Conservation (phyloP, 2,888 invertebrate species). For the Andrena haemorrhoa region DNA sequence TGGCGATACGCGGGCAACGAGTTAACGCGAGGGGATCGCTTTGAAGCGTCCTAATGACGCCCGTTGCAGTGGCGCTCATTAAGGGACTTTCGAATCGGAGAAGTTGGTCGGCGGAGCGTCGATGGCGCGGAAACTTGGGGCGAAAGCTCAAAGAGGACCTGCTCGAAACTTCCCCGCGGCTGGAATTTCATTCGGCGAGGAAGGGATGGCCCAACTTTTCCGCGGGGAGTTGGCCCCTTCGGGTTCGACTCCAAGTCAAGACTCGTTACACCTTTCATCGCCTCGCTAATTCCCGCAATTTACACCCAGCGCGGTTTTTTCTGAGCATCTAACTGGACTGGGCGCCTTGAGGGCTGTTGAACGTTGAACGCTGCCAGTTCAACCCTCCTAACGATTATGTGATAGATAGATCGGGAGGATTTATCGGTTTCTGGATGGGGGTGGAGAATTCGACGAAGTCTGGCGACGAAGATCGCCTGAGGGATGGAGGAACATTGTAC, state of each 20-base stretch:
- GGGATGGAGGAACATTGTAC: too few species aligned
- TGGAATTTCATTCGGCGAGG: constrained; percentile 32
- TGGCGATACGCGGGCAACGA: background rate
- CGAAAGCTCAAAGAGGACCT: constrained; percentile 29
- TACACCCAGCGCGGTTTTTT: constrained; percentile 14
- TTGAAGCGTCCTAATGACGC: constrained; percentile 15
- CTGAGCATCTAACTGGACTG: background rate
- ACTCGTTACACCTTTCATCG: constrained; percentile 27
- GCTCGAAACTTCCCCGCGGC: constrained; percentile 22
- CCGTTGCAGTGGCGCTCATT: constrained; percentile 36
- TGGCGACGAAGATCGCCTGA: too few species aligned
- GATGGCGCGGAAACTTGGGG: constrained; percentile 37
- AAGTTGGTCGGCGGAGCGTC: constrained; percentile 7
- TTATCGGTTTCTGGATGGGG: background rate
- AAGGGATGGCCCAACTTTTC: constrained; percentile 11
- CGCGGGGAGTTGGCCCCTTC: background rate
- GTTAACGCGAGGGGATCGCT: background rate
- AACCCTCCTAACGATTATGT: background rate
- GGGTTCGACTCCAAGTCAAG: background rate
- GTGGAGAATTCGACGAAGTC: too few species aligned
- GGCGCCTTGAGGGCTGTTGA: background rate
- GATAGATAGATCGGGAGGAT: background rate
- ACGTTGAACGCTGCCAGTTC: background rate
- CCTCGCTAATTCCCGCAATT: constrained; percentile 32
- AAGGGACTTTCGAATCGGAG: constrained; percentile 23